Evolutionary conservation across 2,113 vertebrate genomes (phyloP), one percentile per base, ranked within the genome.

Genomic region (Silurus meridionalis): DNA sequence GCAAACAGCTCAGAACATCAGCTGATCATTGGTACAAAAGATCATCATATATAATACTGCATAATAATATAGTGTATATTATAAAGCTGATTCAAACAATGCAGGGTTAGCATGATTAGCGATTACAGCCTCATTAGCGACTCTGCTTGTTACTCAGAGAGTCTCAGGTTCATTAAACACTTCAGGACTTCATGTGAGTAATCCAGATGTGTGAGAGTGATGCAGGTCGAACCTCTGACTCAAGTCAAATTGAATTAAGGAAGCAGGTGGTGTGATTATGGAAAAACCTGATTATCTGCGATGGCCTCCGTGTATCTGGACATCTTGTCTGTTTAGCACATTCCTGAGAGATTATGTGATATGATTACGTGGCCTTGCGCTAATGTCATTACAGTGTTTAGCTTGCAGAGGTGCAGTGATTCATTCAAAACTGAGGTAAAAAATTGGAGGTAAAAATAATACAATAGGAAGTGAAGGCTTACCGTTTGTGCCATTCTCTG

Each of bases 281-380:
- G 21, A 53, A 77, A 9, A 80, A 21, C 25, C 23, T 55, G n/a
- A 77, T 85, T 78, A 78, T 8, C 74, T 6, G 66, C 17, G 46
- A 60, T 48, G 10, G 63, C 64, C 19, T 58, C n/a, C 8, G 23
- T 61, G 53, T 52, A 23, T 77, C 55, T 9, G 37, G 60, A 66
- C 48, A 28, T 52, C 13, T 52, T 55, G 66, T 78, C 78, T 79
- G 28, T 50, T 82, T 50, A 81, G 48, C 58, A 8, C 4, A 84
- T 21, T 9, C 67, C 37, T 66, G 58, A 61, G 82, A 21, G 66
- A 80, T 87, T 74, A 75, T 81, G 28, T 67, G 88, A 86, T 89
- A 57, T 86, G 25, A 86, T 89, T 77, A 88, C 74, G 53, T 50
- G 37, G 80, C 66, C 67, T 48, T 55, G 64, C 9, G 50, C 46